Evolutionary conservation across 2,797 vertebrate species (phyloP).

Genomic region (Bovichtus diacanthus): DNA sequence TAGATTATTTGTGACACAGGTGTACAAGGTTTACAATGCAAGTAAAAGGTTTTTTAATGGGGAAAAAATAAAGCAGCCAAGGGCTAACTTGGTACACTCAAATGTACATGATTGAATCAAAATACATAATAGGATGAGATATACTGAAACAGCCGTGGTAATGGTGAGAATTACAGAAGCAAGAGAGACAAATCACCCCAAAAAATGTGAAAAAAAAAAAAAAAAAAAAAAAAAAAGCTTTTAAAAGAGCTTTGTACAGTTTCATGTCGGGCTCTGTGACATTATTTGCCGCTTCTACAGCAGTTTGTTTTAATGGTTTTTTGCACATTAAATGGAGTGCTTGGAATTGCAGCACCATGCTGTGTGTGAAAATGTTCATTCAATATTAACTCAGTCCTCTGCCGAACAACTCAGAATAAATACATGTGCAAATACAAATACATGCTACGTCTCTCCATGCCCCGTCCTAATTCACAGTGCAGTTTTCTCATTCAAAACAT

Average conservation of each 20-base stretch:
- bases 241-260: neutral
- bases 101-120: neutral
- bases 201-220: too few species aligned
- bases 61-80: too few species aligned
- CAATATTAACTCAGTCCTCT: neutral
- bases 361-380: neutral
- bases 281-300: neutral
- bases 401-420: neutral
- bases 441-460: neutral
- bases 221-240: too few species aligned
- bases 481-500: neutral
- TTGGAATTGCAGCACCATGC: neutral
- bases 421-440: neutral
- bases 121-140: neutral
- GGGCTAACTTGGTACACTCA: too few species aligned
- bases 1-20: too few species aligned
- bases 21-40: too few species aligned
- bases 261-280: neutral
- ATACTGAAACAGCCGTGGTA: neutral
- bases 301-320: too few species aligned
- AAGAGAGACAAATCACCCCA: neutral
- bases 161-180: neutral
- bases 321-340: neutral
- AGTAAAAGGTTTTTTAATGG: too few species aligned
- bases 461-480: neutral